Percentiles rank a stretch among this genome's conserved stretches.
These are phyloP conservation scores for Micropterix aruncella DNA, from an alignment of 2,888 invertebrate species.

Conservation along the genomic window DNA sequence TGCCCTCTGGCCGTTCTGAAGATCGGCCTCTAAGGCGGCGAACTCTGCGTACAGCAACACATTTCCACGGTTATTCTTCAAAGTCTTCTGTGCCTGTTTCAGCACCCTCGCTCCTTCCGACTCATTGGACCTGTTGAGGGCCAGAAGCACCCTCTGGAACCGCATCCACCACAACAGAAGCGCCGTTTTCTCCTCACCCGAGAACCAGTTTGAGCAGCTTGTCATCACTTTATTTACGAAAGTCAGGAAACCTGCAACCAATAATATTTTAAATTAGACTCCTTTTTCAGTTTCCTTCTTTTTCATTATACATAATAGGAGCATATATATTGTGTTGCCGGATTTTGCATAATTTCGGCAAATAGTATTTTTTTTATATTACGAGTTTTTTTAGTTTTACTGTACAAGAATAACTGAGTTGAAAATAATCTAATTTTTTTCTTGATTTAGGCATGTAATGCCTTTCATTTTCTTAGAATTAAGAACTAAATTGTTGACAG, in stretches of 20 bases:
- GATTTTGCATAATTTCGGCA: not conserved
- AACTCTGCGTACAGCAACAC: constrained; percentile 20
- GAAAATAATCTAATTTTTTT: no score
- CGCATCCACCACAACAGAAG: constrained; percentile 48
- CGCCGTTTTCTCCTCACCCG: constrained; percentile 30
- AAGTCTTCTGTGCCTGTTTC: constrained; percentile 9
- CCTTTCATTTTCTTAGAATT: no score
- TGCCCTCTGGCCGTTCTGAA: constrained; percentile 8
- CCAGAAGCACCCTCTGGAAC: constrained; percentile 33
- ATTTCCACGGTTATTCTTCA: constrained; percentile 10
- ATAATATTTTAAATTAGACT: constrained; percentile 2
- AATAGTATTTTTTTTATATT: not conserved
- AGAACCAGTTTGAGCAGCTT: constrained; percentile 33
- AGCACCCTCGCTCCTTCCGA: constrained; percentile 3
- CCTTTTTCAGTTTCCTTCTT: constrained; percentile 37
- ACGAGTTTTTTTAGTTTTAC: no score
- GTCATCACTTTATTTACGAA: constrained; percentile 36
- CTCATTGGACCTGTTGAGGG: constrained; percentile 6
- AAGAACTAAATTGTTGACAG: no score
- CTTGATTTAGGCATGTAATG: no score
- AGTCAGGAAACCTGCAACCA: constrained; percentile 13
- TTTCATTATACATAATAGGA: no score
- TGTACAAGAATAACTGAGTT: no score
- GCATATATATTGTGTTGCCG: no score
- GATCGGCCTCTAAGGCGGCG: constrained; percentile 19